phyloP scores from a whole-genome alignment of 2,888 invertebrate genomes.

The Galerucella nymphaeae region DNA sequence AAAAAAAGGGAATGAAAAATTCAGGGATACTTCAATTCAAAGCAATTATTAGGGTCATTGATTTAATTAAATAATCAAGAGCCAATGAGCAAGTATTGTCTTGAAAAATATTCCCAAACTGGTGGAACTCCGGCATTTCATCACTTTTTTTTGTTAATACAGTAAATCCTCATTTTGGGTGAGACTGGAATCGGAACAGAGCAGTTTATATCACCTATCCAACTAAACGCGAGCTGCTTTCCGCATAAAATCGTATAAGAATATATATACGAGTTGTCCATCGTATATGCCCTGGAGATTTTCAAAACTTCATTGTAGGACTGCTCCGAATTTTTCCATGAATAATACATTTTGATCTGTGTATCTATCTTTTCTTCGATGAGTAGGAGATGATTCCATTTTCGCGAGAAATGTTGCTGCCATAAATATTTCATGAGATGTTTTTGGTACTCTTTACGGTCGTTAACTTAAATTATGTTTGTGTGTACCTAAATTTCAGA shows the following conservation, averaged over 20 bases:
- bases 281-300: slow-evolving; percentile 18
- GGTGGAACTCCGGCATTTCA: too few species aligned
- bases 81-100: too few species aligned
- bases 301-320: slow-evolving; percentile 20
- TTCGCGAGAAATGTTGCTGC: slow-evolving; percentile 57
- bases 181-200: not conserved
- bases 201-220: slow-evolving; percentile 8
- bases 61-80: too few species aligned
- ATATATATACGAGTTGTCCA: slow-evolving; percentile 13
- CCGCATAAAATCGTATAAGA: slow-evolving; percentile 11
- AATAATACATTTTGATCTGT: slow-evolving; percentile 57
- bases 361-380: slow-evolving; percentile 60
- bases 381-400: slow-evolving; percentile 55
- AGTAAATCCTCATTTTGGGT: not conserved
- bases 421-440: slow-evolving; percentile 51
- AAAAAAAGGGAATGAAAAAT: too few species aligned
- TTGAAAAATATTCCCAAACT: too few species aligned
- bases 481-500: slow-evolving; percentile 12
- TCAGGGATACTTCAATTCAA: too few species aligned
- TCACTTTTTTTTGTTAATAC: too few species aligned
- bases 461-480: slow-evolving; percentile 17
- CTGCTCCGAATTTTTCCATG: slow-evolving; percentile 45
- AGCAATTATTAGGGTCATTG: too few species aligned
- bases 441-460: slow-evolving; percentile 24
- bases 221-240: slow-evolving; percentile 18